phyloP scores from a whole-genome alignment of 2,888 invertebrate genomes.

The Phengaris arion region DNA sequence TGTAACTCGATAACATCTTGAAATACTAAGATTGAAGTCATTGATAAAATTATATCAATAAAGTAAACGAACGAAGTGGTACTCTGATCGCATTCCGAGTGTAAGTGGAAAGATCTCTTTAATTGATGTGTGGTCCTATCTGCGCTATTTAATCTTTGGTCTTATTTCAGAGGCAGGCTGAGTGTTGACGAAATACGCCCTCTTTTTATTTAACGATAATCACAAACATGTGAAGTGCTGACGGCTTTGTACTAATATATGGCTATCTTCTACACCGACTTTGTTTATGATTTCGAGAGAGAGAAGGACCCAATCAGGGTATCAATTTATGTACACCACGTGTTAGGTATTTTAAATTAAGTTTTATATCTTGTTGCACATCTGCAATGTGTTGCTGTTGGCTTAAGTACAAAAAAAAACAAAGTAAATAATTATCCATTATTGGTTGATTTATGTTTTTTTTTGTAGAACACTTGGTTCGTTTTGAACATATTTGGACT shows the following conservation, averaged over 20 bases:
- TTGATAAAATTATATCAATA: constrained; percentile 4
- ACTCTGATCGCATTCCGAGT: neutral
- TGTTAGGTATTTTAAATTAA: constrained; percentile 30
- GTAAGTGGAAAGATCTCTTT: constrained; percentile 7
- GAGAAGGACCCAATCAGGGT: constrained; percentile 30
- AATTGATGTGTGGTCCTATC: neutral
- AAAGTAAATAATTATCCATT: constrained; percentile 18
- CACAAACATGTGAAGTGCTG: constrained; percentile 46
- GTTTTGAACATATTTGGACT: neutral
- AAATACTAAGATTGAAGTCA: constrained; percentile 7
- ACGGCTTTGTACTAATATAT: constrained; percentile 44
- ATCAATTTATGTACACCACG: constrained; percentile 34
- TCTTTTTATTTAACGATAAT: constrained; percentile 48
- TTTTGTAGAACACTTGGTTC: neutral
- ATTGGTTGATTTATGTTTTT: neutral
- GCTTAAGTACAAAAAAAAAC: constrained; percentile 14
- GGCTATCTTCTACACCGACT: constrained; percentile 32
- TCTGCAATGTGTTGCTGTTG: constrained; percentile 15
- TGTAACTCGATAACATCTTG: constrained; percentile 4
- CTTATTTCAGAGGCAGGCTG: constrained; percentile 33
- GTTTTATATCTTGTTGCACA: constrained; percentile 8
- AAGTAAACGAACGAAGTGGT: neutral
- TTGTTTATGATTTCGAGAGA: constrained; percentile 33
- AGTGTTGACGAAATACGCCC: constrained; percentile 45
- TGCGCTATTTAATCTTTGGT: constrained; percentile 32